Percentiles rank a stretch among this genome's conserved stretches.
Evolutionary conservation across 92 coral and sea anemone genomes (phyloP).

Genomic region (Pocillopora meandrina): DNA sequence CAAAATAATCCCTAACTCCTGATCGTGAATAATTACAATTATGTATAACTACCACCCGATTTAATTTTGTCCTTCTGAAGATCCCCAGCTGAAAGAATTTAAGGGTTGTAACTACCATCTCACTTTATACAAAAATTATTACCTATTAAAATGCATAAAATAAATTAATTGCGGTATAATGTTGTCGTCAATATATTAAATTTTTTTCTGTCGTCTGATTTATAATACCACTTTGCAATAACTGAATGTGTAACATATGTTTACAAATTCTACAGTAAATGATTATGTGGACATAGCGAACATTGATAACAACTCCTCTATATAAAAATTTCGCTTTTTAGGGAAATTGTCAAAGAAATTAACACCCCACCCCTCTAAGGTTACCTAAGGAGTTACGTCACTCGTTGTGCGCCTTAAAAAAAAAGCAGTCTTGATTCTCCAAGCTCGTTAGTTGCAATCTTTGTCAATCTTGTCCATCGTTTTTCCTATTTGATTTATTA

Average conservation of each 20-base stretch:
- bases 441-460: no score
- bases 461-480: no score
- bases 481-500: no score
- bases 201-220: constrained; percentile 12
- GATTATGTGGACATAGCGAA: background rate
- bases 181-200: constrained; percentile 24
- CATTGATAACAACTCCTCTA: background rate
- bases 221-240: background rate
- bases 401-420: no score
- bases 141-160: background rate
- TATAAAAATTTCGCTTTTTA: background rate
- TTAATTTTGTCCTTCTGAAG: background rate
- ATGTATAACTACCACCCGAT: background rate
- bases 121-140: background rate
- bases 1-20: no score
- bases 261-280: background rate
- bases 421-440: no score
- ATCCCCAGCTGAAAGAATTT: background rate
- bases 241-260: background rate
- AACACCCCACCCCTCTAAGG: no score
- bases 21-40: no score
- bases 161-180: background rate
- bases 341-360: background rate
- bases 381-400: no score
- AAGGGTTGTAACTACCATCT: background rate